phyloP scores from a whole-genome alignment of 1,140 invertebrate genomes.

The Colletes gigas region DNA sequence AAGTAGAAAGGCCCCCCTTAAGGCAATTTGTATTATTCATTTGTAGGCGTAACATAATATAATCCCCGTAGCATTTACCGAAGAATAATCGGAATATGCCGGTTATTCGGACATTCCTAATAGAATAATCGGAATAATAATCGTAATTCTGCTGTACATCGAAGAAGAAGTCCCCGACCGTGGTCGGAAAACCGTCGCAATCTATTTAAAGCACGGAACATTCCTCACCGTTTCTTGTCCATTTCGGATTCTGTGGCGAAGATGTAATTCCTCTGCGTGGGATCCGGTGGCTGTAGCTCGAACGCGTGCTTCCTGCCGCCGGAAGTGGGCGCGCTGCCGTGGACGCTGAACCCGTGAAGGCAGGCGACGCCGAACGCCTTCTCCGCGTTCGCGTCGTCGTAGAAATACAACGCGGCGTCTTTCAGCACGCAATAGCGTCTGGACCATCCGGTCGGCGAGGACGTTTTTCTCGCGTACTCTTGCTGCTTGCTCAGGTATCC shows the following conservation, averaged over 20 bases:
- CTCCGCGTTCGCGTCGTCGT: constrained; percentile 92
- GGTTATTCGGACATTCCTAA: too few relatives aligned
- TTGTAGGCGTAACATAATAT: too few relatives aligned
- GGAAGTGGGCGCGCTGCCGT: constrained; percentile 86
- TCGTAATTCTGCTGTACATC: too few relatives aligned
- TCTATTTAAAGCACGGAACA: not conserved
- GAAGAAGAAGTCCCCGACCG: too few relatives aligned
- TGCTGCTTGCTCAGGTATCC: constrained; percentile 92
- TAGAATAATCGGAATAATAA: too few relatives aligned
- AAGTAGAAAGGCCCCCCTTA: too few relatives aligned
- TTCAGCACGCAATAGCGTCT: constrained; percentile 96
- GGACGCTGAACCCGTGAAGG: constrained; percentile 96
- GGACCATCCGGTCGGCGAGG: constrained; percentile 86
- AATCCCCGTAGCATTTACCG: too few relatives aligned
- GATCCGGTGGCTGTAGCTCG: constrained; percentile 93
- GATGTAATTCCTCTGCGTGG: constrained; percentile 93
- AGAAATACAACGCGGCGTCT: constrained; percentile 97
- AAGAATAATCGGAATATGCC: too few relatives aligned
- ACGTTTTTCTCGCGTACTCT: constrained; percentile 88
- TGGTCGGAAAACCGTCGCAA: too few relatives aligned
- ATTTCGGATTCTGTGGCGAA: constrained; percentile 97
- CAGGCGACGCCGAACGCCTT: constrained; percentile 94
- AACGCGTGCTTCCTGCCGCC: constrained; percentile 94
- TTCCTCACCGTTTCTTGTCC: constrained; percentile 93
- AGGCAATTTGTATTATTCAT: too few relatives aligned